phyloP scores from a whole-genome alignment of 2,113 vertebrate genomes.

The Psettodes erumei region DNA sequence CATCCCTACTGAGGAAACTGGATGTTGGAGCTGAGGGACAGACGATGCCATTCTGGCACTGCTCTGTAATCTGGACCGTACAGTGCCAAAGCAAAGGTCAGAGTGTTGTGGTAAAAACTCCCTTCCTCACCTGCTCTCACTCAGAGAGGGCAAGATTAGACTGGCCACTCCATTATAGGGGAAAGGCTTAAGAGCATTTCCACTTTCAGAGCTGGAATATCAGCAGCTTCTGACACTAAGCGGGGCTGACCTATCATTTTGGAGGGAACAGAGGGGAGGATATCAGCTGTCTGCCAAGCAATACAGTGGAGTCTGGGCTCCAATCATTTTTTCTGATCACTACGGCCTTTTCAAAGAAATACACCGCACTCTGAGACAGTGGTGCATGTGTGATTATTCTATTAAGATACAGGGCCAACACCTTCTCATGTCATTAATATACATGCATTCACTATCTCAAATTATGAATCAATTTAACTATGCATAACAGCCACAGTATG shows the following conservation, averaged over 20 bases:
- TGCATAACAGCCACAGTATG: constrained; percentile 56
- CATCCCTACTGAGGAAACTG: constrained; percentile 10
- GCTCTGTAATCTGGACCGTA: constrained; percentile 57
- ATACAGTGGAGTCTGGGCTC: constrained; percentile 23
- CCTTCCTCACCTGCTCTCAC: constrained; percentile 61
- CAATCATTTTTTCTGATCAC: background rate
- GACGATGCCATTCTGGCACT: constrained; percentile 17
- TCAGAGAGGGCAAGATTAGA: constrained; percentile 74
- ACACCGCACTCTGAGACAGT: background rate
- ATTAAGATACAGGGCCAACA: background rate
- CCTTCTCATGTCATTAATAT: constrained; percentile 20
- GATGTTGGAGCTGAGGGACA: constrained; percentile 36
- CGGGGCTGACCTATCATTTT: constrained; percentile 78
- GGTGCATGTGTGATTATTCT: background rate
- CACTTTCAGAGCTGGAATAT: constrained; percentile 75
- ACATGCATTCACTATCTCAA: constrained; percentile 41
- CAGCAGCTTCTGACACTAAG: constrained; percentile 79
- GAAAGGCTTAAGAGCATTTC: constrained; percentile 75
- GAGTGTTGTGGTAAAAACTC: constrained; percentile 58
- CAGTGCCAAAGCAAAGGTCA: constrained; percentile 65
- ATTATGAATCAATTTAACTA: constrained; percentile 67
- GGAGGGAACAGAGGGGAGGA: constrained; percentile 39
- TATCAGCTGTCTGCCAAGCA: constrained; percentile 49
- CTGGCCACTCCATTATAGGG: constrained; percentile 74
- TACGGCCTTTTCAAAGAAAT: constrained; percentile 7